Conservation (phyloP, 2,797 vertebrate species). For the Danio jaintianensis region DNA sequence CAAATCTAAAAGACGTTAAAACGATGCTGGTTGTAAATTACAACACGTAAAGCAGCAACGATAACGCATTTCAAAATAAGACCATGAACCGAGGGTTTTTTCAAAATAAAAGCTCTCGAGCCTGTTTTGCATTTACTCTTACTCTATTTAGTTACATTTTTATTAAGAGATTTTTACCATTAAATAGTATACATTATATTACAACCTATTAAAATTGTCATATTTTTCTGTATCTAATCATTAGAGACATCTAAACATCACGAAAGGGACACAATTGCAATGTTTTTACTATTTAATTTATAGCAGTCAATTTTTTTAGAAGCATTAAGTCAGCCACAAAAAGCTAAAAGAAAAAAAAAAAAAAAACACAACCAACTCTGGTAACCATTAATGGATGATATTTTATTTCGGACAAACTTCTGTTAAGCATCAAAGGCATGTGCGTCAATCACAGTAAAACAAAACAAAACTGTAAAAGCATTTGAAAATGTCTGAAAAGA, state of each 20-base stretch:
- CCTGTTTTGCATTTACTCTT: too few relatives aligned
- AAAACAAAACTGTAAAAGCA: conserved; percentile 39
- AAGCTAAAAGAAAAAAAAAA: not conserved
- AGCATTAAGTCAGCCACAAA: not conserved
- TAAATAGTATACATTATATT: too few relatives aligned
- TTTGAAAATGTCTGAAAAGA: conserved; percentile 30
- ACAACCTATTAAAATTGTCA: too few relatives aligned
- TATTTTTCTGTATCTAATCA: too few relatives aligned
- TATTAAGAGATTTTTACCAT: too few relatives aligned
- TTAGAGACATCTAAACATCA: too few relatives aligned
- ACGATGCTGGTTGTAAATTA: not conserved
- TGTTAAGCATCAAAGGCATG: conserved; percentile 47
- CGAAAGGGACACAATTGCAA: too few relatives aligned
- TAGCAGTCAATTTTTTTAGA: conserved; percentile 44
- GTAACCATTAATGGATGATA: conserved; percentile 13
- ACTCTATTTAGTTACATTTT: too few relatives aligned
- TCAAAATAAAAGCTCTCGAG: conserved; percentile 41
- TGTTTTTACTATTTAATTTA: too few relatives aligned
- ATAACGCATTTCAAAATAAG: conserved; percentile 24
- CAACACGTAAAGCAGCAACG: not conserved
- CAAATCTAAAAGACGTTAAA: not conserved
- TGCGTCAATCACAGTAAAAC: conserved; percentile 29
- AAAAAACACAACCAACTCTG: not conserved
- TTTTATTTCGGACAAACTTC: conserved; percentile 50
- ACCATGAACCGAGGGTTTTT: not conserved